Base-by-base conservation (phyloP, 2,113 vertebrate genomes). In the Anhinga anhinga region DNA sequence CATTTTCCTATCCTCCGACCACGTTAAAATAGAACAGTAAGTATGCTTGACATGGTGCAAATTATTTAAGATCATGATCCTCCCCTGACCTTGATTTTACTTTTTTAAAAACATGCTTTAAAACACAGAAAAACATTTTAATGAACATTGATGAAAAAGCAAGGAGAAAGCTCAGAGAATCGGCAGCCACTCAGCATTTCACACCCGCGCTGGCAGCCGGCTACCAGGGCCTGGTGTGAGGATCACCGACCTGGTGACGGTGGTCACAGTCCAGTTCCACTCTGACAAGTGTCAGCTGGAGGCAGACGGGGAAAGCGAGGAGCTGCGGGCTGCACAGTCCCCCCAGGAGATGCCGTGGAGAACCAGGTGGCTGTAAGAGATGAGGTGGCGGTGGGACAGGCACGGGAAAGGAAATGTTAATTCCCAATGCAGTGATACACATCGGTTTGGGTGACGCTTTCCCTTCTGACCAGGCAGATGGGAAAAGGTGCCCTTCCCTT, bases 11-110 rank as follows among this genome's bases (percentile, higher is more conserved):
- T 95, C 74, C 96, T 95, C 95, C 76, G 95, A 77, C 62, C 74
- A 95, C 83, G 73, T 96, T 97, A 91, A 93, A 98, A 95, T 93
- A 95, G 97, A 97, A 97, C 96, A 97, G 67, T 93, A 86, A 98
- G 84, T 77, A 96, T 70, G 93, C 79, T 82, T 97, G 93, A 97
- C 89, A 97, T 1, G 5, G 91, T 62, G 89, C 52, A 81, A 95
- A 94, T 95, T 93, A 95, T 86, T 98, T 86, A 81, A 92, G 90
- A 95, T 78, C 96, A 32, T 4, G 62, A 93, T 78, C 93, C 86
- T 91, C 92, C 92, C 77, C 83, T 77, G 93, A 95, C 91, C 96
- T 86, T 26, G 32, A 34, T 29, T 29, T 72, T 40, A 29, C 20
- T 44, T 30, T 55, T 61, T 66, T 50, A 20, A 25, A 72, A 8